Evolutionary conservation across 2,888 invertebrate genomes (phyloP).

Genomic region (Hirtodrosophila histrioides): DNA sequence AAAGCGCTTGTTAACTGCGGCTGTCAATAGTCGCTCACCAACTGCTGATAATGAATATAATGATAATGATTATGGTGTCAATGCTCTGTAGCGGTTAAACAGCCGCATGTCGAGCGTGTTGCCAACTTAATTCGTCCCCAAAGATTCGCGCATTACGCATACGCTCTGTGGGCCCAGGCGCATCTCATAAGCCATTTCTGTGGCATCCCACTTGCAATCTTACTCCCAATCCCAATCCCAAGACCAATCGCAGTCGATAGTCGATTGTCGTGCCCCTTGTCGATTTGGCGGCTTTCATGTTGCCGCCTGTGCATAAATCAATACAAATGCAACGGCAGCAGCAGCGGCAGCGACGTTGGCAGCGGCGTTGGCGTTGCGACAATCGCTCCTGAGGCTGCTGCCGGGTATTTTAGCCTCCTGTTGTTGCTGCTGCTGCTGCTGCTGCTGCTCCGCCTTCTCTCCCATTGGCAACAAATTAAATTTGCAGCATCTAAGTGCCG

Average conservation of each 20-base stretch:
- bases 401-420: constrained; percentile 14
- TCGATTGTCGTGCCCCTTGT: constrained; percentile 41
- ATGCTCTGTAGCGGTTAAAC: constrained; percentile 73
- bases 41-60: constrained; percentile 47
- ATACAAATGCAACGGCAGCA: constrained; percentile 54
- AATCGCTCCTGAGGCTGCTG: constrained; percentile 28
- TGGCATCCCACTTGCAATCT: constrained; percentile 14
- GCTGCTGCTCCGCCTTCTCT: background rate
- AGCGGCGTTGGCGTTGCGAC: constrained; percentile 22
- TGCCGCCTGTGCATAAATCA: constrained; percentile 74
- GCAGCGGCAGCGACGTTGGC: constrained; percentile 3
- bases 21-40: constrained; percentile 71
- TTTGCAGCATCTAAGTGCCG: constrained; percentile 46
- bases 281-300: constrained; percentile 52
- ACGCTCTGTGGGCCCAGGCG: constrained; percentile 40
- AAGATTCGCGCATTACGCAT: constrained; percentile 62
- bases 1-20: constrained; percentile 72
- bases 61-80: constrained; percentile 63
- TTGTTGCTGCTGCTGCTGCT: background rate
- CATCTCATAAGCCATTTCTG: constrained; percentile 42
- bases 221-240: constrained; percentile 6
- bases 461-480: constrained; percentile 56
- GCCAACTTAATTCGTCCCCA: constrained; percentile 21
- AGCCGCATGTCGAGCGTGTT: constrained; percentile 34
- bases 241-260: constrained; percentile 26